Base-by-base conservation (phyloP, 2,888 invertebrate species). In the Callyntrura guangdongensis region DNA sequence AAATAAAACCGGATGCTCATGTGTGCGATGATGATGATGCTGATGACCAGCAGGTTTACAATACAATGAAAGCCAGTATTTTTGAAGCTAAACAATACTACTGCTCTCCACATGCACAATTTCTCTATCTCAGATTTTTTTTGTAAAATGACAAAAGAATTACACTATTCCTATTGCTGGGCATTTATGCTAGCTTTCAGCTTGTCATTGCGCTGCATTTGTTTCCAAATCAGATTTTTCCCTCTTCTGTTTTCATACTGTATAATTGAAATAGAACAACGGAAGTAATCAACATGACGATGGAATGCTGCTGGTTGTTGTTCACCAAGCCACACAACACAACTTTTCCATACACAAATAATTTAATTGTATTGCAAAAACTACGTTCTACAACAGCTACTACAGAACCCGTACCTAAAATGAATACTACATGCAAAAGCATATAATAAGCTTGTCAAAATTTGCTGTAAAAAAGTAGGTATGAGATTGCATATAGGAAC, bases 251-350 rank as follows among this genome's bases (percentile, higher is more conserved):
- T 79, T 79, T 79, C 72, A 74, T 20, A 14, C 45, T 61, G 64
- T 12, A 61, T 81, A 79, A 79, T 87, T 79, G 59, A 81, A 81
- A 81, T 36, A 74, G 88, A 88, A 83, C 72, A 88, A 72, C 88
- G 88, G 88, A 88, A 88, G 88, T 88, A 88, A 88, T 88, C 88
- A 88, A 88, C 88, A 69, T 87, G 84, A 22, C 69, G 64, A 69
- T 69, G 69, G 87, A 81, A 81, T 86, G 64, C 61, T 49, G 77
- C 56, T 77, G 61, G 69, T 69, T 84, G n/a, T 59, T 25, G 11
- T 47, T 47, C 49, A n/a, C n/a, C n/a, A n/a, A n/a, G n/a, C n/a
- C n/a, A n/a, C 6, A 36, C 36, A 2, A 53, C 53, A 53, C 36
- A 36, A 36, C 20, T 67, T 67, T 22, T 67, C 2, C 22, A 8